Conservation (phyloP, 2,888 invertebrate species). For the Periphyllus acericola region DNA sequence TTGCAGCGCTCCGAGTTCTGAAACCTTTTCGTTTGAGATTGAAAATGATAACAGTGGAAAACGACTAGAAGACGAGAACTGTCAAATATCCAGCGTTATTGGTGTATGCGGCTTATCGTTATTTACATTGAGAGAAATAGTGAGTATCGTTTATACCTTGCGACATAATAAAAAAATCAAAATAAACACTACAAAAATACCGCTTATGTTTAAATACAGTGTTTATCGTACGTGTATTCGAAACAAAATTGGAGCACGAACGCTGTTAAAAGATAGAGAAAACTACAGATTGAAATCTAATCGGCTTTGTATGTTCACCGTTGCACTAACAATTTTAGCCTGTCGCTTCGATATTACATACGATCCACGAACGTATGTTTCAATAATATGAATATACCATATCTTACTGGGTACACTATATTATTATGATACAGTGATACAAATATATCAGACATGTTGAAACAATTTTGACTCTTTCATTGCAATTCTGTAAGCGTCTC, state of each 20-base stretch:
- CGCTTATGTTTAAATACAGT: constrained; percentile 13
- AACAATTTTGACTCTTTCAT: too few species aligned
- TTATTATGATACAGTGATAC: too few species aligned
- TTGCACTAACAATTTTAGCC: neutral
- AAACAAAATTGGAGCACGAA: constrained; percentile 17
- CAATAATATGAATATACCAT: neutral
- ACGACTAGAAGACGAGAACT: neutral
- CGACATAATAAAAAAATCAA: neutral
- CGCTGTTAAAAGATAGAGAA: neutral
- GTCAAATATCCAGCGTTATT: neutral
- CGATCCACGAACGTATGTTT: too few species aligned
- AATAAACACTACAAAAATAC: neutral
- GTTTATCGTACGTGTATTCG: neutral
- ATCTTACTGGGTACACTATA: neutral
- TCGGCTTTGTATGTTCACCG: neutral
- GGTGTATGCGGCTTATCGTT: constrained; percentile 8
- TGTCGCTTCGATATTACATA: neutral
- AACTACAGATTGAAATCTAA: neutral
- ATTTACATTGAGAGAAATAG: neutral
- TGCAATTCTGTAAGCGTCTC: too few species aligned
- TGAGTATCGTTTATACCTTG: constrained; percentile 9
- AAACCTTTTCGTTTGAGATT: neutral
- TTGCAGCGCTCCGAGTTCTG: constrained; percentile 52
- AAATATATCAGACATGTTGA: too few species aligned
- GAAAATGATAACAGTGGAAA: constrained; percentile 25